These are phyloP conservation scores for Meloe dianella DNA, from an alignment of 2,888 invertebrate species.

Conservation along the genomic window DNA sequence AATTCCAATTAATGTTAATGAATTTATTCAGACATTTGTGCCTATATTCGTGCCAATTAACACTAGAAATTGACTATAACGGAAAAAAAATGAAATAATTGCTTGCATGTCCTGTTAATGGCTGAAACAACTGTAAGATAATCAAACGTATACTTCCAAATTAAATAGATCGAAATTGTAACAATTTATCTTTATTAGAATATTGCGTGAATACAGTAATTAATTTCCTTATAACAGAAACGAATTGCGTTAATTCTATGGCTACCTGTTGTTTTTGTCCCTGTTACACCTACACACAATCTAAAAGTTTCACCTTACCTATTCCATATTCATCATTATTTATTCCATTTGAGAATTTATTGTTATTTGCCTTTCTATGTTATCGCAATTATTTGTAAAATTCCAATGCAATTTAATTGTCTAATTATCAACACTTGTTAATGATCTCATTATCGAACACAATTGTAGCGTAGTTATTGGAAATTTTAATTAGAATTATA, in stretches of 20 bases:
- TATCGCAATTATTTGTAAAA: background rate
- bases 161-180: background rate
- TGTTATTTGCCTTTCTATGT: background rate
- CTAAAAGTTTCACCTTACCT: background rate
- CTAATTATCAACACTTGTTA: background rate
- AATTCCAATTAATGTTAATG: background rate
- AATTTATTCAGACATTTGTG: background rate
- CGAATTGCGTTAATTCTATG: background rate
- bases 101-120: background rate
- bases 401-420: background rate
- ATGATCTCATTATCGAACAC: background rate
- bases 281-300: background rate
- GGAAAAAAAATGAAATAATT: background rate
- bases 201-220: constrained; percentile 4
- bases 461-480: background rate
- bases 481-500: background rate
- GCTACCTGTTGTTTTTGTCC: constrained; percentile 2
- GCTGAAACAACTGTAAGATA: background rate
- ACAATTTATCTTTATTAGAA: constrained; percentile 9
- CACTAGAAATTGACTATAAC: background rate
- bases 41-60: background rate
- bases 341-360: background rate
- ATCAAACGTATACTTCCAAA: background rate
- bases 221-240: constrained; percentile 1
- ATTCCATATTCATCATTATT: background rate